Evolutionary conservation across 2,113 vertebrate genomes (phyloP).

Genomic region (Phylloscopus trochilus): DNA sequence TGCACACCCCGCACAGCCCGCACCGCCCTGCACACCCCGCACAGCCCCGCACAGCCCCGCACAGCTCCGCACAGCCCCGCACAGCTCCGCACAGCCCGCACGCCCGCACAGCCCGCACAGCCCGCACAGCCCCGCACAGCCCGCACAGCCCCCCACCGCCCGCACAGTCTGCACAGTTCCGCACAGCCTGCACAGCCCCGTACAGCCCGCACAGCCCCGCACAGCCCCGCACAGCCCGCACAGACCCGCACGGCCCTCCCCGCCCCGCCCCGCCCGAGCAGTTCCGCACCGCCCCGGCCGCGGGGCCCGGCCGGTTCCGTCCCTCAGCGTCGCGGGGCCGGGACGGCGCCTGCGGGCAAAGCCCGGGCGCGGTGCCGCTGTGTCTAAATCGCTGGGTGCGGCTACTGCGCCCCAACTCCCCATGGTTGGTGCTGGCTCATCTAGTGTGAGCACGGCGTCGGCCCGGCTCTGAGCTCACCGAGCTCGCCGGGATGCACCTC

Average conservation of each 20-base stretch:
- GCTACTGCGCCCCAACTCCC: background rate
- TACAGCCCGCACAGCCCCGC: background rate
- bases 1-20: too few relatives aligned
- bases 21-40: background rate
- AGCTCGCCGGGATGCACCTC: background rate
- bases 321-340: background rate
- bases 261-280: background rate
- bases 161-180: background rate
- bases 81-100: background rate
- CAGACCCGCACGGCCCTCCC: background rate
- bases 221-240: background rate
- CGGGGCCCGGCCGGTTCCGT: background rate
- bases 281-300: background rate
- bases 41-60: background rate
- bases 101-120: too few relatives aligned
- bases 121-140: background rate
- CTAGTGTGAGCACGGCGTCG: background rate
- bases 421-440: rapidly evolving
- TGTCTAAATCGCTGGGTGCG: background rate
- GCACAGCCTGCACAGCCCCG: background rate
- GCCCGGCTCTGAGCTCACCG: background rate
- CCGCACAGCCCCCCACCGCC: too few relatives aligned
- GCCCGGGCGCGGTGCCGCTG: rapidly evolving
- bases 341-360: background rate
- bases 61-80: background rate